phyloP scores from a whole-genome alignment of 1,140 invertebrate genomes.

The Megalopta genalis region DNA sequence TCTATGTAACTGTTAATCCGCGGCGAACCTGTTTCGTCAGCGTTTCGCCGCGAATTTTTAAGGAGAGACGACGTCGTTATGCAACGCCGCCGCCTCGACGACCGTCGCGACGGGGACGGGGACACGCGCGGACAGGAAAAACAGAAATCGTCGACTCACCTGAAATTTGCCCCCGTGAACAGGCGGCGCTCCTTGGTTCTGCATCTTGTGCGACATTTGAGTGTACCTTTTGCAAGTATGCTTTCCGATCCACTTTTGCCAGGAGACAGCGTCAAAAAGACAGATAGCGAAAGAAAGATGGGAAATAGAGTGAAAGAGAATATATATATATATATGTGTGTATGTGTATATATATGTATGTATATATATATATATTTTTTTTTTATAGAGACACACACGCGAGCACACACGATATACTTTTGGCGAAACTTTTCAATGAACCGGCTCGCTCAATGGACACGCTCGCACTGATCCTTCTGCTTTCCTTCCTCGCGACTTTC shows the following conservation, averaged over 20 bases:
- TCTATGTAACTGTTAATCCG: constrained; percentile 18
- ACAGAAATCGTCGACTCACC: constrained; percentile 66
- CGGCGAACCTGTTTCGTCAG: constrained; percentile 19
- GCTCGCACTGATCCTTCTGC: constrained; percentile 55
- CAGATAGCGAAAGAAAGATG: too few relatives aligned
- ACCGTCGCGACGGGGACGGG: too few relatives aligned
- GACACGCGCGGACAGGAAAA: constrained; percentile 13
- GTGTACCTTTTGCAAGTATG: neutral
- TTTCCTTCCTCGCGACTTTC: constrained; percentile 47
- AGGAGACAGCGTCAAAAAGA: too few relatives aligned
- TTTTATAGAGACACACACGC: constrained; percentile 8
- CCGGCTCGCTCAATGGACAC: constrained; percentile 4
- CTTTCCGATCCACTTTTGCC: constrained; percentile 30
- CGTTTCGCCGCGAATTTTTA: constrained; percentile 26
- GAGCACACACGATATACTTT: neutral
- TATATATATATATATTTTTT: too few relatives aligned
- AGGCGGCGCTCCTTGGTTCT: constrained; percentile 62
- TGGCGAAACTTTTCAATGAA: neutral
- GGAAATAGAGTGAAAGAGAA: too few relatives aligned
- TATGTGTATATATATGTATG: too few relatives aligned
- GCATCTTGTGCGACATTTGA: constrained; percentile 72
- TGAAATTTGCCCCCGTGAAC: constrained; percentile 74
- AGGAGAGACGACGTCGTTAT: neutral
- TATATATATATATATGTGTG: too few relatives aligned
- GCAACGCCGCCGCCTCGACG: constrained; percentile 1